Evolutionary conservation across 2,888 invertebrate species (phyloP), one percentile per base, ranked within the genome.

Genomic region (Xanthorhoe spadicearia): DNA sequence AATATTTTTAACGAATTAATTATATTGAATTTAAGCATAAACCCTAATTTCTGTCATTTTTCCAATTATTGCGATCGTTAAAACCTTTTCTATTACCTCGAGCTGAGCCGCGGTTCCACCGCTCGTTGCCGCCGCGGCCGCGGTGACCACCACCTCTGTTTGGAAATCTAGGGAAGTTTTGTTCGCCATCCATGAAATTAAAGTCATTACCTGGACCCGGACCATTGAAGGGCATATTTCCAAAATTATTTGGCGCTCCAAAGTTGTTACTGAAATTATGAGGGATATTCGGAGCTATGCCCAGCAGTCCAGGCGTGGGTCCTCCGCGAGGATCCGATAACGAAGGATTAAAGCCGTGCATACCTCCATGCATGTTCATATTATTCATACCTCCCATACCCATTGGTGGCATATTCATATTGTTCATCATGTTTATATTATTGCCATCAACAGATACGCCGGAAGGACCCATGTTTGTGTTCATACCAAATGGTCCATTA

Each of bases 241-340:
- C 88, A 72, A 87, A 93, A 77, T 88, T 92, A 77, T 88, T 89
- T 23, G 89, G 87, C 17, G 84, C 87, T 61, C 86, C 86, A 75
- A 87, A 92, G 62, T 81, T 83, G 78, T 90, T 92, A 68, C 90
- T 67, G 48, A 52, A 92, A 77, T 92, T 93, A 75, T 93, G 94
- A 8, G 93, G 93, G 50, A 94, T 89, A 68, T 93, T 93, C 32
- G 94, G 94, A 50, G 94, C 93, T 78, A 95, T 94, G 10, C 95
- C 94, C 73, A 95, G 83, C 32, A 95, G 80, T 0, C 95, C 94
- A 0, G 95, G 95, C 75, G 94, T 77, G 66, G 93, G 87, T 58
- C 94, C 90, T 38, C 88, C 90, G 48, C 93, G 86, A 28, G 92
- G 90, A 73, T 94, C 93, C n/a, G 89, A 81, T 78, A 92, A 84